These are phyloP conservation scores for Poecilobothrus nobilitatus DNA, from an alignment of 2,888 invertebrate genomes.

Conservation along the genomic window DNA sequence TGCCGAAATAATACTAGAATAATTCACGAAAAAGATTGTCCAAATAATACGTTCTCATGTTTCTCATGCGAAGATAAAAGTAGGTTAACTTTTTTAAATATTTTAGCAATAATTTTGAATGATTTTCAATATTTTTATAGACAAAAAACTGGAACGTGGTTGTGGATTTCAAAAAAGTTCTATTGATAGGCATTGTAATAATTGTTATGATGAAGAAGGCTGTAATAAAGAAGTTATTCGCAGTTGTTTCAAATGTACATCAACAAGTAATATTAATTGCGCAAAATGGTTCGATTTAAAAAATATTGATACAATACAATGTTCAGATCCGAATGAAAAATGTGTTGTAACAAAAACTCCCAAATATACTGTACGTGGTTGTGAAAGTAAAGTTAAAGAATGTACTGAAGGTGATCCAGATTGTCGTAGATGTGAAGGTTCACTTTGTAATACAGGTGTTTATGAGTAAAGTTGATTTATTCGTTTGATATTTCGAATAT, in stretches of 20 bases:
- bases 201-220: constrained; percentile 30
- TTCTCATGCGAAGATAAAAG: constrained; percentile 34
- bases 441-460: constrained; percentile 30
- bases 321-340: constrained; percentile 28
- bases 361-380: constrained; percentile 33
- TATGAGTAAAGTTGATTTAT: background rate
- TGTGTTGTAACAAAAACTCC: constrained; percentile 34
- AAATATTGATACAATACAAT: constrained; percentile 26
- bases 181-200: constrained; percentile 28
- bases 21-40: constrained; percentile 26
- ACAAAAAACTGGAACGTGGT: constrained; percentile 31
- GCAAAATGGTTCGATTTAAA: constrained; percentile 23
- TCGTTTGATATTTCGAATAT: too few species aligned
- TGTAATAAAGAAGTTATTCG: constrained; percentile 33
- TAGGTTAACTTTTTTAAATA: constrained; percentile 19
- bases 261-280: constrained; percentile 30
- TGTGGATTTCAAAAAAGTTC: constrained; percentile 27
- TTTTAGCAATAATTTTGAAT: background rate
- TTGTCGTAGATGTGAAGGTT: constrained; percentile 35
- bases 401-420: constrained; percentile 34
- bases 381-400: constrained; percentile 30
- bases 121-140: constrained; percentile 19
- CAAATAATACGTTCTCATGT: constrained; percentile 29
- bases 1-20: constrained; percentile 28
- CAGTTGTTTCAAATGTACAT: constrained; percentile 35